These are phyloP conservation scores for Cantharis flavilabris DNA, from an alignment of 2,888 invertebrate genomes.

Conservation along the genomic window DNA sequence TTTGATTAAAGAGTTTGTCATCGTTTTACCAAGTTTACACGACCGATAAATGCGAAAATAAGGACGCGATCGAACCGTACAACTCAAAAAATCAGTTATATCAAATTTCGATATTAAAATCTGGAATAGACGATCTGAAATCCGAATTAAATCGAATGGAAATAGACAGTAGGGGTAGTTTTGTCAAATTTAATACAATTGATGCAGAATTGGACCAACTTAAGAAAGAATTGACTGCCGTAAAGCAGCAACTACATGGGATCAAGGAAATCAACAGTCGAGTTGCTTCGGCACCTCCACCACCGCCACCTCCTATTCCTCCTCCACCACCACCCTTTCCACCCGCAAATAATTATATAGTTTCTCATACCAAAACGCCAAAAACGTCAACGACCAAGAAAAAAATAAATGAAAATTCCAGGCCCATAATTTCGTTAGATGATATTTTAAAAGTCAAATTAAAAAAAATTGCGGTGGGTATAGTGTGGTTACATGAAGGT, in stretches of 20 bases:
- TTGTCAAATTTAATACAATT: neutral
- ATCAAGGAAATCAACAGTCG: neutral
- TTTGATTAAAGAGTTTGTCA: neutral
- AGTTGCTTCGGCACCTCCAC: constrained; percentile 31
- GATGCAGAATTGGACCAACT: constrained; percentile 31
- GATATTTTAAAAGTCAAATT: constrained; percentile 53
- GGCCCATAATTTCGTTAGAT: constrained; percentile 51
- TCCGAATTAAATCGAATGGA: constrained; percentile 16
- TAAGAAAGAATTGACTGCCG: constrained; percentile 33
- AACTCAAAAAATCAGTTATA: constrained; percentile 1
- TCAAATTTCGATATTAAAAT: constrained; percentile 34
- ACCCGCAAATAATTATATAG: constrained; percentile 5
- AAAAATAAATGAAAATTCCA: constrained; percentile 24
- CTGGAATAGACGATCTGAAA: constrained; percentile 32
- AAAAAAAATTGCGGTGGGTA: constrained; percentile 48
- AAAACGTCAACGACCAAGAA: constrained; percentile 31
- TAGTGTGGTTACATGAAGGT: neutral
- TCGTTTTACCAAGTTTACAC: neutral
- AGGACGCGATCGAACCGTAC: neutral
- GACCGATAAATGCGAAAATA: neutral
- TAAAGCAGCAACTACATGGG: constrained; percentile 16
- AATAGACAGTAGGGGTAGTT: neutral
- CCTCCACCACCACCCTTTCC: constrained; percentile 36
- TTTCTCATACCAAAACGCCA: constrained; percentile 6
- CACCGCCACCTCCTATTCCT: constrained; percentile 43